Evolutionary conservation across 1,140 invertebrate species (phyloP).

Genomic region (Gonatopus flavifemur): DNA sequence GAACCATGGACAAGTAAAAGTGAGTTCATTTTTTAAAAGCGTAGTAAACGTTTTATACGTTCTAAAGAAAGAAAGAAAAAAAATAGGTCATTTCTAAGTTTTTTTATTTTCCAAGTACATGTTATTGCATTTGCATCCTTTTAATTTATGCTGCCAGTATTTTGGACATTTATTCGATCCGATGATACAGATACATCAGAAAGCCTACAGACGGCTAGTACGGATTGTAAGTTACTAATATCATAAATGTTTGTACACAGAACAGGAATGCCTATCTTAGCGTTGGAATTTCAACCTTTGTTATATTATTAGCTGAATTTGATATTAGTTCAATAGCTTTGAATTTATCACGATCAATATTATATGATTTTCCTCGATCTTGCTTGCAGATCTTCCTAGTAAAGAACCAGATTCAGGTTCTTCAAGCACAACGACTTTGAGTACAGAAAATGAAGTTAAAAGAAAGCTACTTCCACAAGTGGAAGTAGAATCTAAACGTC

Average conservation of each 20-base stretch:
- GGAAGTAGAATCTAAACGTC: slow-evolving; percentile 50
- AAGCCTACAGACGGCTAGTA: slow-evolving; percentile 55
- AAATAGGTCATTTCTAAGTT: too few relatives aligned
- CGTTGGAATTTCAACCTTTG: too few relatives aligned
- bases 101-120: slow-evolving; percentile 12
- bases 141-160: slow-evolving; percentile 52
- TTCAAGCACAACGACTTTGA: slow-evolving; percentile 60
- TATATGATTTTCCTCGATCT: background rate
- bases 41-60: too few relatives aligned
- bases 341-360: background rate
- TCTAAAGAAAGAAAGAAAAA: too few relatives aligned
- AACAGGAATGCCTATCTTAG: too few relatives aligned
- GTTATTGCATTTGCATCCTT: slow-evolving; percentile 31
- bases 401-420: slow-evolving; percentile 59
- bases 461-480: slow-evolving; percentile 46
- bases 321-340: too few relatives aligned
- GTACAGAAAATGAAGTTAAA: slow-evolving; percentile 60
- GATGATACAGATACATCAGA: slow-evolving; percentile 57
- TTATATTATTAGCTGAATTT: too few relatives aligned
- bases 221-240: slow-evolving; percentile 50
- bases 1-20: slow-evolving; percentile 57
- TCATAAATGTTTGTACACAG: slow-evolving; percentile 13
- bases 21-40: slow-evolving; percentile 26
- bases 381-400: slow-evolving; percentile 45
- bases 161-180: slow-evolving; percentile 56